Conservation (phyloP, 1,140 invertebrate genomes). For the Ips typographus region DNA sequence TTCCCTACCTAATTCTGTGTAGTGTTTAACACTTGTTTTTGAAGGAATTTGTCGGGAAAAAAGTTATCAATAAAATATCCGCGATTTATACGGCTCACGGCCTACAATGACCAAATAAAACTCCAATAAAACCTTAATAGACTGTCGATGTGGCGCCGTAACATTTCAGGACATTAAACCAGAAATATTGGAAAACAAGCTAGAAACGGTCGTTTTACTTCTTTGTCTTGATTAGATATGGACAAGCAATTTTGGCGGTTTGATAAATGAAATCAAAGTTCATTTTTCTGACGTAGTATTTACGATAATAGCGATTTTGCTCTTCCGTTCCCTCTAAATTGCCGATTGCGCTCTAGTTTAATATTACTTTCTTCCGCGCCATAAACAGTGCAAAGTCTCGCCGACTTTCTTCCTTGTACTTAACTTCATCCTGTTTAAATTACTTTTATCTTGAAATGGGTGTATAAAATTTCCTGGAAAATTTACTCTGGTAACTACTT, state of each 20-base stretch:
- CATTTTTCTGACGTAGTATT: slow-evolving; percentile 15
- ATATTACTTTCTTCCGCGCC: slow-evolving; percentile 38
- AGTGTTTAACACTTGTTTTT: background rate
- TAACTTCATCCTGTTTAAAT: slow-evolving; percentile 39
- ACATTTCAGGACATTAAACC: slow-evolving; percentile 21
- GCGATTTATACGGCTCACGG: slow-evolving; percentile 16
- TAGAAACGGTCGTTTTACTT: slow-evolving; percentile 8
- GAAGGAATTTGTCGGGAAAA: too few relatives aligned
- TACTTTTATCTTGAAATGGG: slow-evolving; percentile 31
- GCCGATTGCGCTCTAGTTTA: slow-evolving; percentile 15
- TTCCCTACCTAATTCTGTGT: background rate
- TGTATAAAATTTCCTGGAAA: slow-evolving; percentile 33
- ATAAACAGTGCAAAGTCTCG: slow-evolving; percentile 35
- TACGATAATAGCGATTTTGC: slow-evolving; percentile 6
- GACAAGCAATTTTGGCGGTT: background rate
- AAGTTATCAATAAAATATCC: slow-evolving; percentile 10
- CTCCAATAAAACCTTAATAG: slow-evolving; percentile 18
- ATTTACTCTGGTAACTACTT: slow-evolving; percentile 25
- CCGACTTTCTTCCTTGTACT: slow-evolving; percentile 31
- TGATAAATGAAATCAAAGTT: background rate
- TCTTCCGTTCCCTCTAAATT: slow-evolving; percentile 28
- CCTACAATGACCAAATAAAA: slow-evolving; percentile 20
- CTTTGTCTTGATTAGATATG: background rate
- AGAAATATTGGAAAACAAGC: slow-evolving; percentile 24
- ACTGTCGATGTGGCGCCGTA: slow-evolving; percentile 25